These are phyloP conservation scores for Syngnathus rostellatus DNA, from an alignment of 2,797 vertebrate genomes.

Conservation along the genomic window DNA sequence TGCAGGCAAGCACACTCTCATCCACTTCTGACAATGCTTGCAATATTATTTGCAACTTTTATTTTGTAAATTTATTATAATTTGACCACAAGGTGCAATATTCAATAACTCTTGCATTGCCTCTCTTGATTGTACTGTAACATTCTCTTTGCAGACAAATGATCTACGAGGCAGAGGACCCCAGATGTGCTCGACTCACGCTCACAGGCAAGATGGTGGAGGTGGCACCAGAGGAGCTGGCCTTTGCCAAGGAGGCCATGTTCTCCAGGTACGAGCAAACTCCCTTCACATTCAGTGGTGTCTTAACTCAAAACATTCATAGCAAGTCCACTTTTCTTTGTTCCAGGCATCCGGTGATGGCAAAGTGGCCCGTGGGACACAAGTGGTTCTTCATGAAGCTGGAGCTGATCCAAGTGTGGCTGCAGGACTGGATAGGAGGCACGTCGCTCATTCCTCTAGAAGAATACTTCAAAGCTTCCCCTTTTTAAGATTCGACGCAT, in stretches of 20 bases:
- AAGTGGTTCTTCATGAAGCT: conserved; percentile 75
- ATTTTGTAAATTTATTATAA: too few relatives aligned
- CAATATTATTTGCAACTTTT: too few relatives aligned
- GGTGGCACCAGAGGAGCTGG: conserved; percentile 73
- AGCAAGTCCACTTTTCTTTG: neutral
- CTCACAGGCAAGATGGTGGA: conserved; percentile 79
- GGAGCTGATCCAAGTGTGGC: conserved; percentile 65
- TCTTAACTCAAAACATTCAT: neutral
- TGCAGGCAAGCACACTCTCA: conserved; percentile 69
- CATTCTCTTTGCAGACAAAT: conserved; percentile 52
- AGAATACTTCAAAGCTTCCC: conserved; percentile 69
- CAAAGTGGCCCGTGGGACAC: conserved; percentile 67
- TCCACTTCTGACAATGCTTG: too few relatives aligned
- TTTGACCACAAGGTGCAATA: neutral
- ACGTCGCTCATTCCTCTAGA: conserved; percentile 57
- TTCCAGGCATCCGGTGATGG: conserved; percentile 66
- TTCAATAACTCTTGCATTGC: neutral
- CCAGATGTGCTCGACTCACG: conserved; percentile 76
- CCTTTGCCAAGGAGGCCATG: conserved; percentile 85
- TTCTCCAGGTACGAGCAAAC: conserved; percentile 76
- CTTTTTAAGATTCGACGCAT: conserved; percentile 46
- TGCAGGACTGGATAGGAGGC: conserved; percentile 70
- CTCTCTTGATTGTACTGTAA: neutral
- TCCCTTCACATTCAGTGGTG: neutral
- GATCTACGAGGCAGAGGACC: conserved; percentile 76